Conservation (phyloP, 2,113 vertebrate species). For the Ciconia maguari region DNA sequence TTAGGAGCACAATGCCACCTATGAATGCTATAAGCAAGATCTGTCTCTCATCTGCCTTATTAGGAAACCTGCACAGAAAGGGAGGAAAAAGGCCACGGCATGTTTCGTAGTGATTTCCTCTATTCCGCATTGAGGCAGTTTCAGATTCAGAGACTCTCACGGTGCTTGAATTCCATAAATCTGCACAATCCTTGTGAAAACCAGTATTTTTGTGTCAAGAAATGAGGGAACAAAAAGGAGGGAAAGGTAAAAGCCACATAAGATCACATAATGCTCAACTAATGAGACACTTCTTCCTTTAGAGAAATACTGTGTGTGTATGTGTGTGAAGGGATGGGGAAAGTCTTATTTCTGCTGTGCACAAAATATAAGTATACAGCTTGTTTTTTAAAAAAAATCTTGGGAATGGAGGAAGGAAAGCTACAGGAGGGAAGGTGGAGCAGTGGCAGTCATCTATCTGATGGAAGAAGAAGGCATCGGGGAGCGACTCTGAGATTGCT, state of each 20-base stretch:
- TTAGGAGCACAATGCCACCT: neutral
- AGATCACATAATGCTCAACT: neutral
- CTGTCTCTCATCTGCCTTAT: neutral
- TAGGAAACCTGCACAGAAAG: neutral
- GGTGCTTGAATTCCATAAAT: neutral
- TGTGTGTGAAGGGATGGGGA: neutral
- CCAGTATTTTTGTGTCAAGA: neutral
- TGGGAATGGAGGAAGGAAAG: neutral
- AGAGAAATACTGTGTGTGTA: neutral
- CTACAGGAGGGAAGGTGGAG: neutral
- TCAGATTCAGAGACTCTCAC: neutral
- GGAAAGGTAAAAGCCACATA: neutral
- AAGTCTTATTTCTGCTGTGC: neutral
- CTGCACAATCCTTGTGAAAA: neutral
- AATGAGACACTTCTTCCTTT: neutral
- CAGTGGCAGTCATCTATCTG: neutral
- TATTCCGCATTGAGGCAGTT: neutral
- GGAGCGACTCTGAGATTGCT: neutral
- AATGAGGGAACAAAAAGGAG: neutral
- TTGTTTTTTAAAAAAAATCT: neutral
- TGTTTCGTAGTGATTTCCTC: neutral
- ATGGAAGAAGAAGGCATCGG: neutral
- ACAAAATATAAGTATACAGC: neutral
- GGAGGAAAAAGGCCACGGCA: neutral
- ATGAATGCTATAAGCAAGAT: constrained; percentile 7